These are phyloP conservation scores for Chaetorhynchus papuensis DNA, from an alignment of 2,113 vertebrate genomes.

Conservation along the genomic window DNA sequence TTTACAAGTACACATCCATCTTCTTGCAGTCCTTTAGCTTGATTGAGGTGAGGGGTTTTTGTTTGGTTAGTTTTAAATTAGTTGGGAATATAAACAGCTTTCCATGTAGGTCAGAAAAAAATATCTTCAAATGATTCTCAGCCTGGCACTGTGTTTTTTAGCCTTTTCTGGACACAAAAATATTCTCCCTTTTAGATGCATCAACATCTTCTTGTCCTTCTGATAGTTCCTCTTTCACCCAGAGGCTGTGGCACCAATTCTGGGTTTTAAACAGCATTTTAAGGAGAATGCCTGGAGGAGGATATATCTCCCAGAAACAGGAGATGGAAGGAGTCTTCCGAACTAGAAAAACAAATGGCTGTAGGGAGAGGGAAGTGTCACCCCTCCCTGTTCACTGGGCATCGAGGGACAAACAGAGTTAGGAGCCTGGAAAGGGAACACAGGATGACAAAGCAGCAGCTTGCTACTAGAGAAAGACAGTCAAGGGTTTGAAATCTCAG, in stretches of 20 bases:
- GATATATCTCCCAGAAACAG: neutral
- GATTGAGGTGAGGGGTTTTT: neutral
- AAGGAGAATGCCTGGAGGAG: neutral
- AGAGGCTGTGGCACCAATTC: neutral
- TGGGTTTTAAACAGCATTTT: neutral
- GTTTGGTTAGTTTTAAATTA: neutral
- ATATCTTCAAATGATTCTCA: neutral
- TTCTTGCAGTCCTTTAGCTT: neutral
- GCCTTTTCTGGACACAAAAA: neutral
- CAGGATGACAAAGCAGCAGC: neutral
- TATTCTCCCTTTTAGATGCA: neutral
- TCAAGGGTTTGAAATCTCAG: neutral
- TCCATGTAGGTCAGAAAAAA: neutral
- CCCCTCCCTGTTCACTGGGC: neutral
- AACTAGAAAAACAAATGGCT: neutral
- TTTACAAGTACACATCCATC: neutral
- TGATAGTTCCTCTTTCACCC: neutral
- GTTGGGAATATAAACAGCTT: neutral
- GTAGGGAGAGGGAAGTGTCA: neutral
- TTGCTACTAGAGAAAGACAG: neutral
- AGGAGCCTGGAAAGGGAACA: neutral
- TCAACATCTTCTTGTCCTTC: neutral
- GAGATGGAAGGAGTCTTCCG: neutral
- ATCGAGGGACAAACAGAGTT: neutral
- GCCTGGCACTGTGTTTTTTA: neutral